Conservation (phyloP, 2,888 invertebrate genomes). For the Trypoxylon attenuatum region DNA sequence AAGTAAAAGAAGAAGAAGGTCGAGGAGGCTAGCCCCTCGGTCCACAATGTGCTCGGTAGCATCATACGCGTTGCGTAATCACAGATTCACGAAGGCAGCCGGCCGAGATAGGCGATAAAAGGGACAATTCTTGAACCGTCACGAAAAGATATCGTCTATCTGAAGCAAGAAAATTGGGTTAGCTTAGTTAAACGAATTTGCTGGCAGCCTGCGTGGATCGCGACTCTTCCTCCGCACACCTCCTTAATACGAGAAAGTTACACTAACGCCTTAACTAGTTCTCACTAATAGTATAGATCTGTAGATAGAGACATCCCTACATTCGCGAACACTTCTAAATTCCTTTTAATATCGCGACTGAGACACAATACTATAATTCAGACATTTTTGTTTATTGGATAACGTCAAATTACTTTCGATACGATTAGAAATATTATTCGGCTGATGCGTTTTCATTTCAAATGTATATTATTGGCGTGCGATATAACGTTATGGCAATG, state of each 20-base stretch:
- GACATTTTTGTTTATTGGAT: too few species aligned
- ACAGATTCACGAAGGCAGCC: conserved; percentile 52
- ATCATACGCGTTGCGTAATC: conserved; percentile 55
- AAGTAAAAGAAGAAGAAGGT: conserved; percentile 19
- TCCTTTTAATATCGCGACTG: too few species aligned
- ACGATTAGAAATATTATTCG: too few species aligned
- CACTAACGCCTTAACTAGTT: not conserved
- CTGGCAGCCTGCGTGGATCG: conserved; percentile 20
- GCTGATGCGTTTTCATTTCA: too few species aligned
- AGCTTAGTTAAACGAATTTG: conserved; percentile 49
- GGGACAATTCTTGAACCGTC: conserved; percentile 65
- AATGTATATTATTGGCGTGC: too few species aligned
- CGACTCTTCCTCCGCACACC: not conserved
- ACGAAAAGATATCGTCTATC: conserved; percentile 64
- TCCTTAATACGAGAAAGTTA: not conserved
- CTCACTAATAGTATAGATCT: not conserved
- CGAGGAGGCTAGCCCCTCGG: conserved; percentile 8
- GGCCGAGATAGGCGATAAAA: conserved; percentile 59
- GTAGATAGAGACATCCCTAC: too few species aligned
- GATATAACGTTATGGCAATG: too few species aligned
- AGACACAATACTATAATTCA: too few species aligned
- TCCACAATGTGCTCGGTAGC: conserved; percentile 9
- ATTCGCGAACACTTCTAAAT: too few species aligned
- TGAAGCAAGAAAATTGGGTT: conserved; percentile 63
- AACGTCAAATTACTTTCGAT: too few species aligned